A percentile compares a stretch with the other conserved stretches of the same genome.
Conservation (phyloP, 2,888 invertebrate species). For the Dusona sp. region DNA sequence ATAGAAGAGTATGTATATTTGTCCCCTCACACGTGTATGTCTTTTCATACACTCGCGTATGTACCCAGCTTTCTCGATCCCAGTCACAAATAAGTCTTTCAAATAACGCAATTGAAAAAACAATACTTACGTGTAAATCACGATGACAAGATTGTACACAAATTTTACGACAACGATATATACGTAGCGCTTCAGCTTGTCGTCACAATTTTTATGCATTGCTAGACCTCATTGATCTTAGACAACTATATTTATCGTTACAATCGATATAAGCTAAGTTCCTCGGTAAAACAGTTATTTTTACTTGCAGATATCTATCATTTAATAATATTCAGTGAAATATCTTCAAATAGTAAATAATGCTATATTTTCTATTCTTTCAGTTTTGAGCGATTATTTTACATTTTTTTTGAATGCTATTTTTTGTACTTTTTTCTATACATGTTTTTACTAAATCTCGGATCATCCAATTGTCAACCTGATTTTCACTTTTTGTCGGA, state of each 20-base stretch:
- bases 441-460: too few species aligned
- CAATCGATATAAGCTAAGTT: conserved; percentile 1
- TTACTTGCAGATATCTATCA: background rate
- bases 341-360: background rate
- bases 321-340: background rate
- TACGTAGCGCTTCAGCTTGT: conserved; percentile 60
- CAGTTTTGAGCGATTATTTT: too few species aligned
- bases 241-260: conserved; percentile 24
- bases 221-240: conserved; percentile 46
- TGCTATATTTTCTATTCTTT: too few species aligned
- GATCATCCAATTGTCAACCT: too few species aligned
- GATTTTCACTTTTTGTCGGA: too few species aligned
- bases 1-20: background rate
- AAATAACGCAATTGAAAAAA: background rate
- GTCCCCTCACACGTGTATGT: background rate
- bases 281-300: conserved; percentile 21
- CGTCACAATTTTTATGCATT: conserved; percentile 50
- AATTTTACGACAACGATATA: conserved; percentile 20
- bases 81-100: background rate
- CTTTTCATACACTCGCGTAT: conserved; percentile 15
- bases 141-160: conserved; percentile 19
- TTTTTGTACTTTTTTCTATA: too few species aligned
- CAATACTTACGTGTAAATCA: conserved; percentile 35
- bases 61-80: conserved; percentile 29
- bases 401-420: too few species aligned